Conservation (phyloP, 2,888 invertebrate genomes). For the Litoditis marina region DNA sequence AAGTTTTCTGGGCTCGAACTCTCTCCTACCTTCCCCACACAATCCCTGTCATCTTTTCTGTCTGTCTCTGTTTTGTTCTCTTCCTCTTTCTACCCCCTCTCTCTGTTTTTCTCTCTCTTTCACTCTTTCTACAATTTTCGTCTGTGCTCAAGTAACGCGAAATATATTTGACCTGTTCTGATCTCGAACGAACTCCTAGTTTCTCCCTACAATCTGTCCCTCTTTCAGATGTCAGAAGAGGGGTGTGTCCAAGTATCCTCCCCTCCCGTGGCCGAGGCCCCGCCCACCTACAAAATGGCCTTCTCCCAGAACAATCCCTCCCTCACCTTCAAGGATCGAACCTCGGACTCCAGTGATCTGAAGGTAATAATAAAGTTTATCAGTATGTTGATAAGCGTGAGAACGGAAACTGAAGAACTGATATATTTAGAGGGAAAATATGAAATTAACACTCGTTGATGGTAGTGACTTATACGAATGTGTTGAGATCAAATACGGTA, state of each 20-base stretch:
- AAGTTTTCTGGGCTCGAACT: too few species aligned
- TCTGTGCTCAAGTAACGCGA: background rate
- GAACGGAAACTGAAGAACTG: too few species aligned
- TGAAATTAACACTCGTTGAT: too few species aligned
- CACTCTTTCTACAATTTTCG: background rate
- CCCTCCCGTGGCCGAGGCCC: background rate
- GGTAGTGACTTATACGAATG: too few species aligned
- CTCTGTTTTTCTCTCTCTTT: background rate
- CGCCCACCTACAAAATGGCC: conserved; percentile 28
- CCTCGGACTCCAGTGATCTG: conserved; percentile 30
- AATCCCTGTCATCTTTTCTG: too few species aligned
- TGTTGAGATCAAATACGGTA: too few species aligned
- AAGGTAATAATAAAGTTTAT: conserved; percentile 23
- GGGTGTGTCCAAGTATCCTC: conserved; percentile 9
- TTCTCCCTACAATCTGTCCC: conserved; percentile 1
- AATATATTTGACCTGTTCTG: background rate
- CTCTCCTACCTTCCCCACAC: too few species aligned
- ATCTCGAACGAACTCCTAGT: background rate
- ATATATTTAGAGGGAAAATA: too few species aligned
- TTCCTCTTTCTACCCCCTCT: background rate
- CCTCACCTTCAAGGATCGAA: conserved; percentile 41
- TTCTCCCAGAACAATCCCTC: conserved; percentile 35
- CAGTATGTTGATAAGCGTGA: too few species aligned
- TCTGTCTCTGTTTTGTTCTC: conserved; percentile 1
- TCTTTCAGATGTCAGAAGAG: conserved; percentile 14